Percentiles rank a stretch among this genome's conserved stretches.
phyloP scores from a whole-genome alignment of 2,888 invertebrate genomes.

The Paralinhomoeus sp. region DNA sequence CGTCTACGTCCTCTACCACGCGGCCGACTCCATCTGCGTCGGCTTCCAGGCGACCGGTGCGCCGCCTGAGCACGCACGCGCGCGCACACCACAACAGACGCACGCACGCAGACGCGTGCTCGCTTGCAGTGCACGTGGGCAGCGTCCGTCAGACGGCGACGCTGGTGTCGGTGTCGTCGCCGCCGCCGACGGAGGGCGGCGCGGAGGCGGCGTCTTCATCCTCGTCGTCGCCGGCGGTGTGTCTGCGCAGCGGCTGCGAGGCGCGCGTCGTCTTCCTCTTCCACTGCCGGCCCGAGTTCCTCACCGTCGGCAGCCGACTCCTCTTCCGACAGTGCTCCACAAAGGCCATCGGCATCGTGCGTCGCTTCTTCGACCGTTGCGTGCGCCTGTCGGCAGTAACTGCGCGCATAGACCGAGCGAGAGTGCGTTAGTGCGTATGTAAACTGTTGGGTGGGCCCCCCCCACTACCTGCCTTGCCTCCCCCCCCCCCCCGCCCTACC shows the following conservation, averaged over 20 bases:
- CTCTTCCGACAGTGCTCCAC: conserved; percentile 59
- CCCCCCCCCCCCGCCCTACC: too few relatives aligned
- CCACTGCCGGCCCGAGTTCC: conserved; percentile 64
- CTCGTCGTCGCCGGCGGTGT: conserved; percentile 24
- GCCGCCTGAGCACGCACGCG: too few relatives aligned
- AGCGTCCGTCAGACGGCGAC: conserved; percentile 85
- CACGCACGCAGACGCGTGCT: too few relatives aligned
- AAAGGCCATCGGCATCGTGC: conserved; percentile 60
- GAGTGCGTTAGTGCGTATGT: too few relatives aligned
- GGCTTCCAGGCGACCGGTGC: conserved; percentile 44
- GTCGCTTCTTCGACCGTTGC: too few relatives aligned
- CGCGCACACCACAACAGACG: too few relatives aligned
- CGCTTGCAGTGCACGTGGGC: conserved; percentile 54
- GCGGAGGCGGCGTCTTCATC: too few relatives aligned
- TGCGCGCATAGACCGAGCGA: too few relatives aligned
- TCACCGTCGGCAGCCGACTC: conserved; percentile 51
- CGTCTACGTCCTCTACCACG: conserved; percentile 49
- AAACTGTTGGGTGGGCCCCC: too few relatives aligned
- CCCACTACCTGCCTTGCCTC: too few relatives aligned
- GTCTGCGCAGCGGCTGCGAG: conserved; percentile 49
- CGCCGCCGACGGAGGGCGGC: conserved; percentile 40
- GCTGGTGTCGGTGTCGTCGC: conserved; percentile 35
- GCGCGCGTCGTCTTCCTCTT: conserved; percentile 70
- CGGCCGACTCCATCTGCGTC: conserved; percentile 15
- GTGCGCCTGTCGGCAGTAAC: too few relatives aligned